Evolutionary conservation across 1,140 invertebrate species (phyloP), one percentile per base, ranked within the genome.

Genomic region (Rhyacophila brunnea): DNA sequence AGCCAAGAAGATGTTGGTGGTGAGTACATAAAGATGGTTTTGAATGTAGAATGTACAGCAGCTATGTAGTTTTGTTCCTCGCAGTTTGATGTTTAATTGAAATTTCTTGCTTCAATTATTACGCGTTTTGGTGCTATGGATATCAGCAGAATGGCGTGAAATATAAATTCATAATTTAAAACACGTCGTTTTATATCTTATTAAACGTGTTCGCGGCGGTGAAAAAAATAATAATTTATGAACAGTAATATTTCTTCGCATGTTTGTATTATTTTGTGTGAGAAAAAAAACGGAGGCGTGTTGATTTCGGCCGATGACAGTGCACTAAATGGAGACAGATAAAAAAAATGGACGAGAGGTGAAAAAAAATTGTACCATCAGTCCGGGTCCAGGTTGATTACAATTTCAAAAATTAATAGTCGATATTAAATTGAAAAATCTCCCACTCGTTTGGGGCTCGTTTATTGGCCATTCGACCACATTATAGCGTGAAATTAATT

Each of bases 381-480:
- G 38, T 40, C 45, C 53, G 19, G 44, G 10, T 17, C 11, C 40
- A 23, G 28, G 19, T 32, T 56, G 53, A 56, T 47, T 56, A 56
- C 36, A 48, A 48, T 56, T 56, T 56, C 34, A 40, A 40, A 56
- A 56, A 56, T 56, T 56, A 56, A 56, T 56, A 38, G 53, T 38
- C 53, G 45, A 56, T 56, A 56, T 56, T 56, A 56, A 56, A 56
- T 56, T 56, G 53, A 48, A 56, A 48, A 56, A 47, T 42, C 44
- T 38, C 15, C 19, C 11, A 1, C 53, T 56, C 53, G 38, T 56
- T 56, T 56, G 32, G 53, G 35, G 43, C 32, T 40, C 28, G 45
- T 56, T 48, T 48, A 56, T 47, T 40, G 38, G 53, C 28, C 40
- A 36, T 56, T 48, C 44, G 32, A n/a, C 14, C 18, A 18, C 28